These are phyloP conservation scores for Kryphioiulus occultus DNA, from an alignment of 2,888 invertebrate genomes.

Conservation along the genomic window DNA sequence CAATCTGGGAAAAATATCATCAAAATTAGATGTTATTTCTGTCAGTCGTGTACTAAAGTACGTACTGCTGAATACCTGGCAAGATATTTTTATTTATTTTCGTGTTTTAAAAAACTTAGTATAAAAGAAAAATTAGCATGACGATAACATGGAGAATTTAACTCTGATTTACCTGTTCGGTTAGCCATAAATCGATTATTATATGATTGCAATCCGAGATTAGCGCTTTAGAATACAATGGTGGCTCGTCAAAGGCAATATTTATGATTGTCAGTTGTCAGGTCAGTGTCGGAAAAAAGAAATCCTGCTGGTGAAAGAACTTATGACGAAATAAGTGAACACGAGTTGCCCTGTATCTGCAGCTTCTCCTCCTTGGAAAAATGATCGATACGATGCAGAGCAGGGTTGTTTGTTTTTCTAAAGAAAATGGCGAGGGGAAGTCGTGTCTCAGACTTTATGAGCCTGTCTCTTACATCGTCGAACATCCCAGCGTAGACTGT, in stretches of 20 bases:
- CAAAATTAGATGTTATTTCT: no score
- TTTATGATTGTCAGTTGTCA: no score
- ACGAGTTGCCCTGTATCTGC: background rate
- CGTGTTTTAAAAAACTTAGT: no score
- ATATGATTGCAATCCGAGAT: background rate
- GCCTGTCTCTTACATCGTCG: background rate
- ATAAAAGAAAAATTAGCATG: no score
- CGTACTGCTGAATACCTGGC: no score
- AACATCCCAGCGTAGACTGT: background rate
- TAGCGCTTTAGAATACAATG: background rate
- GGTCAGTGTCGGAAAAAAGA: no score
- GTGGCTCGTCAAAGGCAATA: background rate
- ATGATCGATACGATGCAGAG: background rate
- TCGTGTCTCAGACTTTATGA: slow-evolving; percentile 28
- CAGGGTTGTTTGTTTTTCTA: background rate
- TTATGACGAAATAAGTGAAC: slow-evolving; percentile 5
- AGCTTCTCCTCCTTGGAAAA: background rate
- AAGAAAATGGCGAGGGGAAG: background rate
- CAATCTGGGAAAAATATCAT: no score
- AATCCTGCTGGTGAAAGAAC: no score
- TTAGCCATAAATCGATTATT: background rate
- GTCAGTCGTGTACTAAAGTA: no score
- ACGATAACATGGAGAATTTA: no score
- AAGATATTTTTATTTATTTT: no score
- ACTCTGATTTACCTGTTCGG: no score